Base-by-base conservation (phyloP, 1,140 invertebrate genomes). In the Vanessa tameamea region DNA sequence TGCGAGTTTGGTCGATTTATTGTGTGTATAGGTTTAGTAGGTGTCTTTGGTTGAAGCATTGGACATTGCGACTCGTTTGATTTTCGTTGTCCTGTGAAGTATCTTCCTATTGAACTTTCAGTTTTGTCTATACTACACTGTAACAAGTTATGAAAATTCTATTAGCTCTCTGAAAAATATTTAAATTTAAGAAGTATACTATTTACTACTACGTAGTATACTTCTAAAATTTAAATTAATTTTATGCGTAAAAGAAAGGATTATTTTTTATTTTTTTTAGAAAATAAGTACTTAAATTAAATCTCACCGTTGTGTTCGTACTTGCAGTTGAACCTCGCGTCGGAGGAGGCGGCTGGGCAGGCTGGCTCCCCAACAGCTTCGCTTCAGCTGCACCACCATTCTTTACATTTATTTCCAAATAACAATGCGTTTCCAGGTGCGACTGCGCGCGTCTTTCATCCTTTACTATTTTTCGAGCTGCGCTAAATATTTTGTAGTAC, bases 401-500 rank as follows among this genome's bases (percentile, higher is more conserved):
- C 82, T 95, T 95, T 47, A 95, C 94, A 82, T 94, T 95, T 69
- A 95, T 95, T 85, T 96, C 95, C 75, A 96, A 86, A 86, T 96
- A 96, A 83, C 94, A 97, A 86, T 94, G 96, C 65, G 95, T 95
- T 83, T 97, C 96, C 68, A 97, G 90, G 85, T 97, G 97, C 26
- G 95, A 96, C 83, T 97, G 97, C 12, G 97, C 97, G n/a, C 96
- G 93, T 82, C 95, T 96, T 93, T 98, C 97, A 82, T 97, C 97
- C 81, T 96, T 94, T 0, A 98, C 97, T 81, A 98, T 97, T 82
- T 95, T 95, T 57, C 96, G 94, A 7, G 97, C 97, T 0, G 97
- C 97, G 59, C 96, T 94, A 87, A 98, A 97, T 90, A 98, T 98
- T 92, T 97, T 97, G 85, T 97, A 97, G 86, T 98, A 98, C 2